These are phyloP conservation scores for Hyla sarda DNA, from an alignment of 2,113 vertebrate species.

Conservation along the genomic window DNA sequence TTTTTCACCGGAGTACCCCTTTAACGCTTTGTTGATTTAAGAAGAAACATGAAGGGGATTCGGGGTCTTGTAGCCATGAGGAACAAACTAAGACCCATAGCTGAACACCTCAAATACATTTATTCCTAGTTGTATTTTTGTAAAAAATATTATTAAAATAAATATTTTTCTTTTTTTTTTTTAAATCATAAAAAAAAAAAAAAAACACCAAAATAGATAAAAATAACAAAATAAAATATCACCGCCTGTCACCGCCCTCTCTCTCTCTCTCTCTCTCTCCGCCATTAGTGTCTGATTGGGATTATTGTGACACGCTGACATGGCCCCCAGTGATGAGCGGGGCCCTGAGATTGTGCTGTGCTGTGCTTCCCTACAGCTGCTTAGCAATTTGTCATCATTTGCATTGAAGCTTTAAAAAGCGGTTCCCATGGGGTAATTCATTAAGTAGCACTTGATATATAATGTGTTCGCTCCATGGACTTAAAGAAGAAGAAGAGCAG, in stretches of 20 bases:
- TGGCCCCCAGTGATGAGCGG: not conserved
- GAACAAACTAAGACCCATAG: no score
- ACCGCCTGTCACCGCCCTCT: not conserved
- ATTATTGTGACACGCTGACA: not conserved
- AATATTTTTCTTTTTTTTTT: not conserved
- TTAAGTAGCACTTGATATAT: slow-evolving; percentile 15
- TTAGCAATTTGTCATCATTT: slow-evolving; percentile 15
- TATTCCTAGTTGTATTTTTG: no score
- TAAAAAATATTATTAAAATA: no score
- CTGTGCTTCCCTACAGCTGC: not conserved
- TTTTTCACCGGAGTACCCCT: no score
- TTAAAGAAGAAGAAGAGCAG: not conserved
- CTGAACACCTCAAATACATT: no score
- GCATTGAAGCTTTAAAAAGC: slow-evolving; percentile 14
- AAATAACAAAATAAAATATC: not conserved
- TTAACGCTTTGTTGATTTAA: no score
- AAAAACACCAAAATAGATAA: not conserved
- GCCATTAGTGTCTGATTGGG: not conserved
- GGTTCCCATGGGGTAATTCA: not conserved
- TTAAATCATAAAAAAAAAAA: not conserved
- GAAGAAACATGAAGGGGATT: no score
- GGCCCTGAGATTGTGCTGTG: slow-evolving; percentile 21
- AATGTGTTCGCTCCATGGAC: not conserved
- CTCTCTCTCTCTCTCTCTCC: no score
- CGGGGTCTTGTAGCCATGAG: no score